These are phyloP conservation scores for Odontophorus gujanensis DNA, from an alignment of 2,113 vertebrate genomes.

Conservation along the genomic window DNA sequence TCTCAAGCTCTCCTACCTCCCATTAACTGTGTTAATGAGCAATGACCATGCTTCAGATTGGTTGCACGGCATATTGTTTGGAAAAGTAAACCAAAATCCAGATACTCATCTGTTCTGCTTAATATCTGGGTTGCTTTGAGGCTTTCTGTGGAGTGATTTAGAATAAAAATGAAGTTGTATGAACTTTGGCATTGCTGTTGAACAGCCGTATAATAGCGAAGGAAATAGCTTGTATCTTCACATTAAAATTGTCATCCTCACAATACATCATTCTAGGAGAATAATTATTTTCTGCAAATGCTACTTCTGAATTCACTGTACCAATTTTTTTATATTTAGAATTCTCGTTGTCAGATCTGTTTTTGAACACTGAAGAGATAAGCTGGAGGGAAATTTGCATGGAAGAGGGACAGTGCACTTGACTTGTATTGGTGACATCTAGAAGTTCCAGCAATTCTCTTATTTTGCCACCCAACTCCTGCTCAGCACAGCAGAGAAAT, in stretches of 20 bases:
- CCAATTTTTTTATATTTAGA: neutral
- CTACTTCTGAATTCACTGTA: neutral
- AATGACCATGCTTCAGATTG: neutral
- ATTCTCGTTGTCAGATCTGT: neutral
- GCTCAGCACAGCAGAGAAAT: neutral
- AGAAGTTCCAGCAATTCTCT: neutral
- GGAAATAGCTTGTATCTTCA: neutral
- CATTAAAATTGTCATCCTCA: neutral
- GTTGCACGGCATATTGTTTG: neutral
- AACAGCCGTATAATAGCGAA: neutral
- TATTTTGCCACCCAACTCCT: neutral
- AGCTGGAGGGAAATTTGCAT: neutral
- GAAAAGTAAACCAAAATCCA: neutral
- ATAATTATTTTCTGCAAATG: neutral
- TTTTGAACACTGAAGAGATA: neutral
- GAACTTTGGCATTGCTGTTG: neutral
- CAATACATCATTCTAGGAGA: neutral
- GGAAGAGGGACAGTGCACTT: neutral
- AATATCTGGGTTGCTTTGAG: neutral
- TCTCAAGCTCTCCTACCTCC: neutral
- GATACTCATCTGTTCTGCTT: neutral
- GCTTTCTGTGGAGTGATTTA: neutral
- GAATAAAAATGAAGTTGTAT: neutral
- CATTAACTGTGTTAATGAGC: neutral
- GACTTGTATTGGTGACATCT: fast-evolving